Conservation (phyloP, 2,113 vertebrate species). For the Gnathonemus longibarbis region DNA sequence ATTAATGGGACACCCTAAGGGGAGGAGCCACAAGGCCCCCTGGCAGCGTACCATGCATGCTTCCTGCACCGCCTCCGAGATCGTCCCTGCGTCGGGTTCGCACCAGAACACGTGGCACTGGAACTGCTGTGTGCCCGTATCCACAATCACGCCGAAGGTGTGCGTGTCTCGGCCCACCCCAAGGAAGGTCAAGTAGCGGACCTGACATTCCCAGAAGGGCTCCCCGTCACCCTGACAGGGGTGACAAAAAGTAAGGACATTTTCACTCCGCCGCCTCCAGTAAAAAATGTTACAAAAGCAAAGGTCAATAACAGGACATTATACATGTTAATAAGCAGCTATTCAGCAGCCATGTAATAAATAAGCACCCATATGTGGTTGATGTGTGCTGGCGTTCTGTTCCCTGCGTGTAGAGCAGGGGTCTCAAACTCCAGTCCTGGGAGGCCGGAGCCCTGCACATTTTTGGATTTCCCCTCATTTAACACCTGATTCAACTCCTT, state of each 20-base stretch:
- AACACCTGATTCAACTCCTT: too few species aligned
- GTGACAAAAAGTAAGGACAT: not conserved
- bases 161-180: conserved; percentile 87
- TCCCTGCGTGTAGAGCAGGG: not conserved
- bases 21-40: not conserved
- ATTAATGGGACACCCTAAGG: not conserved
- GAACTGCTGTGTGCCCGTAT: conserved; percentile 81
- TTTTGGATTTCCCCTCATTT: too few species aligned
- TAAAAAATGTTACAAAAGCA: not conserved
- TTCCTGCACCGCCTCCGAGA: conserved; percentile 91
- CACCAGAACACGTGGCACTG: conserved; percentile 97
- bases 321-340: not conserved
- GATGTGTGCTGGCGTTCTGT: not conserved
- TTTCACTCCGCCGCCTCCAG: not conserved
- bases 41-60: conserved; percentile 84
- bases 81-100: conserved; percentile 78
- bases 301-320: not conserved
- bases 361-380: not conserved
- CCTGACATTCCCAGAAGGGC: conserved; percentile 82
- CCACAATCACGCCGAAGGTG: conserved; percentile 91
- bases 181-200: conserved; percentile 90
- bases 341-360: not conserved
- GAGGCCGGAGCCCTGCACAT: too few species aligned
- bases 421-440: too few species aligned
- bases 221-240: conserved; percentile 59